Evolutionary conservation across 1,140 invertebrate species (phyloP), one percentile per base, ranked within the genome.

Genomic region (Babylonia areolata): DNA sequence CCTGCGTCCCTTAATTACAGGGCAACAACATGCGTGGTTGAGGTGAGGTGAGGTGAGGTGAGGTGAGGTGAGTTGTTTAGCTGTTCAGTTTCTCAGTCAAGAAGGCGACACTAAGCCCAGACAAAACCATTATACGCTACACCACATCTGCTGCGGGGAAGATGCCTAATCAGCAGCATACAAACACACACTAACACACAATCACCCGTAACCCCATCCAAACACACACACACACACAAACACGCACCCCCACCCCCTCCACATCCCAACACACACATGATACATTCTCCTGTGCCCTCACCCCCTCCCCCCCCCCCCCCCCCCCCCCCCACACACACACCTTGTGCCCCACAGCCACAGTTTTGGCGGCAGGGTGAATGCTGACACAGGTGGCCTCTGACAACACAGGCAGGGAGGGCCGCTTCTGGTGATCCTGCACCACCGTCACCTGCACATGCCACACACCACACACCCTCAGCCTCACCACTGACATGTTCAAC

Each of bases 341-440:
- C 78, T 75, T 79, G 46, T 58, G 89, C 69, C 98, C 98, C 79
- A 99, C 96, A 82, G 98, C 98, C 0, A 99, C 96, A 84, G 96
- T 95, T 51, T 88, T 89, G 37, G 91, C 90, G 42, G 86, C 88
- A 33, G 95, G 94, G 87, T 95, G 96, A 82, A 98, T 95, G 33
- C 96, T 95, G 31, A 99, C 96, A 90, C 96, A 97, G 3, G 97
- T 96, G 0, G 98, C 97, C 94, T 99, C 98, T 93, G 97, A 99
- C 90, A 96, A 95, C 12, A 98, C 96, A 12, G 96, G 95, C 86
- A 97, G 90, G 64, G 95, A 23, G 1, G 58, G 5, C 58, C 23
- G 5, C 28, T 64, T 64, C 28, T 95, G 95, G 87, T 96, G 96
- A 86, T 96, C 96, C 93, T 96, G 94, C 20, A 97, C 94, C 28